These are phyloP conservation scores for Morus bassanus DNA, from an alignment of 2,797 vertebrate species.

Conservation along the genomic window DNA sequence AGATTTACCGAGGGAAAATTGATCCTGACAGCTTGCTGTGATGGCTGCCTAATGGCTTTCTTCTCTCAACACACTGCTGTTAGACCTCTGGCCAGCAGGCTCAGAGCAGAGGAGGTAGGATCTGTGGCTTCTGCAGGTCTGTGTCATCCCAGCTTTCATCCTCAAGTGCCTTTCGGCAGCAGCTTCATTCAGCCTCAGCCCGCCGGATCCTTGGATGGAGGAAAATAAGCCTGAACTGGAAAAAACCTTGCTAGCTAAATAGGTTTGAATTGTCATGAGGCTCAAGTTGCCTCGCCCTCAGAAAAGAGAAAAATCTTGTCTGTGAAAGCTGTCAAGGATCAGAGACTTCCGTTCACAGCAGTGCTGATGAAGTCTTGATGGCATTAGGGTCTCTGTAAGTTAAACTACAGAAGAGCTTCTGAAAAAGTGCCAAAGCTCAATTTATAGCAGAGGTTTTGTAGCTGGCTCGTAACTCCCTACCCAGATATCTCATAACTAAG, in stretches of 20 bases:
- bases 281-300: neutral
- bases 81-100: neutral
- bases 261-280: neutral
- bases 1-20: neutral
- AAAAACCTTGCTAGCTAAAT: neutral
- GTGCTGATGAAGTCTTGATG: neutral
- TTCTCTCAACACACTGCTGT: neutral
- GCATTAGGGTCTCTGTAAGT: neutral
- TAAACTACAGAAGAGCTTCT: neutral
- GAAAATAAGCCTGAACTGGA: neutral
- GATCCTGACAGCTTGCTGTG: neutral
- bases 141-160: neutral
- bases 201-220: neutral
- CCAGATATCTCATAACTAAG: neutral
- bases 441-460: neutral
- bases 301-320: neutral
- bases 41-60: neutral
- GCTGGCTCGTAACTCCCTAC: neutral
- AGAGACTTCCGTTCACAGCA: neutral
- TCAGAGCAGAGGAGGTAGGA: neutral
- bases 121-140: neutral
- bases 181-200: neutral
- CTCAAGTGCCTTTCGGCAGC: fast-evolving
- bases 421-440: fast-evolving
- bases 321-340: neutral